Conservation (phyloP, 2,888 invertebrate genomes). For the Lasioglossum marginatum region DNA sequence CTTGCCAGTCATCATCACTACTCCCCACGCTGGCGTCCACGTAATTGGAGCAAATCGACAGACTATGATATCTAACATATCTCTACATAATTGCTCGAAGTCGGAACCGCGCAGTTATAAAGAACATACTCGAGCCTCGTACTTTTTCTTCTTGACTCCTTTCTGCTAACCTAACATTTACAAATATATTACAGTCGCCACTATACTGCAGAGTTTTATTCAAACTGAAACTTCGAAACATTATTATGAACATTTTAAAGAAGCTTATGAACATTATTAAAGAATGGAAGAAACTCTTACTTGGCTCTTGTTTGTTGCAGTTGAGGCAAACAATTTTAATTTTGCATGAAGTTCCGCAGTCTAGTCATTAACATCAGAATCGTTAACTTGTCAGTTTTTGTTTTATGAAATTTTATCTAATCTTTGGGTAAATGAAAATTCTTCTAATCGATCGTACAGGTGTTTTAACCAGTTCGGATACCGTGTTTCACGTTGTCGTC, state of each 20-base stretch:
- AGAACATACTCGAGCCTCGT: neutral
- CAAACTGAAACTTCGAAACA: neutral
- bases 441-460: neutral
- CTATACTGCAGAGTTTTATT: neutral
- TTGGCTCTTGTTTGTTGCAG: no score
- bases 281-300: no score
- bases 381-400: neutral
- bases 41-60: conserved; percentile 8
- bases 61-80: conserved; percentile 3
- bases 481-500: neutral
- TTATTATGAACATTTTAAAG: no score
- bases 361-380: neutral
- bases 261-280: no score
- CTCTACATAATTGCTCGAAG: neutral
- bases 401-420: neutral
- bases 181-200: neutral
- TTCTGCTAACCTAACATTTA: neutral
- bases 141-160: neutral
- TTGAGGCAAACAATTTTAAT: no score
- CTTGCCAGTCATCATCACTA: neutral
- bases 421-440: neutral
- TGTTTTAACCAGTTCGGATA: neutral
- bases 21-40: neutral
- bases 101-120: neutral
- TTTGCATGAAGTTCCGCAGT: neutral